phyloP scores from a whole-genome alignment of 2,113 vertebrate species.

The Bufo gargarizans region DNA sequence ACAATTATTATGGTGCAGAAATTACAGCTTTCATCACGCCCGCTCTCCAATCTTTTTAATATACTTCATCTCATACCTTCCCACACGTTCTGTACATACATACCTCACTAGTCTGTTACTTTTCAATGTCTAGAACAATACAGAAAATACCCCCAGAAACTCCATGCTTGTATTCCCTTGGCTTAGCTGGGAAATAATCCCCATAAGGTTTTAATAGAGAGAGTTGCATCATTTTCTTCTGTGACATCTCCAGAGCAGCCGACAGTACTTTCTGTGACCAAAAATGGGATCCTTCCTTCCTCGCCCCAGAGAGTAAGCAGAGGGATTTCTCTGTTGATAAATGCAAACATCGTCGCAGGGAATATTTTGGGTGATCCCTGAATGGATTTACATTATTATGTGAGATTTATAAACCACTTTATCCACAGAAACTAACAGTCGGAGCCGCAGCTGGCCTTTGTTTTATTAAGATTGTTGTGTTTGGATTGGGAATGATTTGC shows the following conservation, averaged over 20 bases:
- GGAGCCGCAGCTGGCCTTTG: conserved; percentile 29
- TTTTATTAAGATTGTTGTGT: conserved; percentile 52
- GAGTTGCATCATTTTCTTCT: background rate
- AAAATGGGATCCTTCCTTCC: conserved; percentile 34
- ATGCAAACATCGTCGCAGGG: background rate
- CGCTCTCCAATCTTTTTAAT: no score
- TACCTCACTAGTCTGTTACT: background rate
- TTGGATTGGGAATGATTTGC: conserved; percentile 48
- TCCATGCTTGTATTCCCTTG: background rate
- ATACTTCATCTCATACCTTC: no score
- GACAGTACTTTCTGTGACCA: conserved; percentile 31
- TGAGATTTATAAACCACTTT: conserved; percentile 24
- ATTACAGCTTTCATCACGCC: no score
- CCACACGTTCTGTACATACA: no score
- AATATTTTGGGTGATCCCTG: conserved; percentile 26
- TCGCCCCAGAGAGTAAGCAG: background rate
- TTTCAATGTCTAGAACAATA: background rate
- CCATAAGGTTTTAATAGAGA: background rate
- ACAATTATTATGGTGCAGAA: no score
- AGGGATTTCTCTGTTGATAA: conserved; percentile 11
- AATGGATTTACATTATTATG: conserved; percentile 20
- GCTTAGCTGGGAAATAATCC: background rate
- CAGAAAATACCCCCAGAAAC: background rate
- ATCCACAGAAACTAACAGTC: conserved; percentile 44
- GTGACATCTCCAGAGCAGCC: background rate